Evolutionary conservation across 35 echinoderm and acorn worm genomes (phyloP).

Genomic region (Hemicentrotus pulcherrimus): DNA sequence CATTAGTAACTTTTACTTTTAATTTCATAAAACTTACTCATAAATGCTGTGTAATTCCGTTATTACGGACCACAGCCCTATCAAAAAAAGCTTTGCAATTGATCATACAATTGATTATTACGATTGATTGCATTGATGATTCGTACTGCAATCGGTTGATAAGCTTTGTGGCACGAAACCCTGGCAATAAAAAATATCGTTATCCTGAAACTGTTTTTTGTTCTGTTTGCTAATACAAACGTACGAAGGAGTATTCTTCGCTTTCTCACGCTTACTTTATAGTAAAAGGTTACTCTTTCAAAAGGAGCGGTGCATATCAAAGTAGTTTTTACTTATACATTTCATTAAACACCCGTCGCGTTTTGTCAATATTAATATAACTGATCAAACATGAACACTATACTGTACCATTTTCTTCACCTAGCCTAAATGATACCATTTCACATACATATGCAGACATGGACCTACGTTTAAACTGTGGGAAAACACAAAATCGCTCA

Average conservation of each 20-base stretch:
- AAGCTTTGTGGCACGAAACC: too few species aligned
- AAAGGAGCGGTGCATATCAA: not conserved
- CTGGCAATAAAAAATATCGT: not conserved
- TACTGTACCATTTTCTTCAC: not conserved
- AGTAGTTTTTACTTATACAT: not conserved
- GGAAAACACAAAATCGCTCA: not conserved
- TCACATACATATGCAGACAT: not conserved
- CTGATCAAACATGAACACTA: not conserved
- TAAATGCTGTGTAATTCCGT: too few species aligned
- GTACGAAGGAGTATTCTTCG: not conserved
- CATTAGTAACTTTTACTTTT: too few species aligned
- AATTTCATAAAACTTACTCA: too few species aligned
- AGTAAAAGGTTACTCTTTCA: not conserved
- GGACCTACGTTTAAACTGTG: not conserved
- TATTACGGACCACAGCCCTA: too few species aligned
- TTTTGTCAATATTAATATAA: slow-evolving; percentile 7
- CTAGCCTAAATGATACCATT: not conserved
- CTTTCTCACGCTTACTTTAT: not conserved
- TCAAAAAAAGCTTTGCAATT: too few species aligned
- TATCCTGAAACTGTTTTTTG: not conserved
- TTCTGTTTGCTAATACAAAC: not conserved
- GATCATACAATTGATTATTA: too few species aligned
- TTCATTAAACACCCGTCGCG: not conserved
- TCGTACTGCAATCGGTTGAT: too few species aligned
- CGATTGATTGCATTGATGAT: too few species aligned